phyloP scores from a whole-genome alignment of 2,797 vertebrate genomes.

The Cirrhinus molitorella region DNA sequence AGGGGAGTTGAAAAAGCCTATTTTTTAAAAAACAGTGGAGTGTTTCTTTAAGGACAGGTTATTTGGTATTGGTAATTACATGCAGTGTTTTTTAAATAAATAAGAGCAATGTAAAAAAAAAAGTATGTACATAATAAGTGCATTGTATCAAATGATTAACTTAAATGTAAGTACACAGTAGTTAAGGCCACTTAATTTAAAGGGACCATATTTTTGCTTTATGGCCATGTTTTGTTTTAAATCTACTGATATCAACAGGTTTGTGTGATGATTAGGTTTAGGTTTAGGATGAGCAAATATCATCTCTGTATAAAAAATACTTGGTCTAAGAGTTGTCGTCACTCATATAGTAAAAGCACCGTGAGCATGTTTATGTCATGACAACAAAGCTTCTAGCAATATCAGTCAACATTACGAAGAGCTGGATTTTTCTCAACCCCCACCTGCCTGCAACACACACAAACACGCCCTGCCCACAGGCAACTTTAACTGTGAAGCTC shows the following conservation, averaged over 20 bases:
- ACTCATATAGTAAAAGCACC: not conserved
- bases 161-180: too few relatives aligned
- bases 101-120: too few relatives aligned
- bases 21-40: too few relatives aligned
- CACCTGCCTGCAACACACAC: constrained; percentile 1
- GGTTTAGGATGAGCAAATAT: not conserved
- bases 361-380: not conserved
- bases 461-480: constrained; percentile 48
- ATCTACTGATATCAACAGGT: not conserved
- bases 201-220: not conserved
- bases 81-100: too few relatives aligned
- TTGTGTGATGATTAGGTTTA: not conserved
- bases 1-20: too few relatives aligned
- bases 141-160: too few relatives aligned
- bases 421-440: constrained; percentile 32
- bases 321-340: not conserved
- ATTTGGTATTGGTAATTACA: too few relatives aligned
- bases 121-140: too few relatives aligned
- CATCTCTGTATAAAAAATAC: not conserved
- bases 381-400: constrained; percentile 21
- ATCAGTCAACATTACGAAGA: constrained; percentile 18
- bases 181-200: too few relatives aligned
- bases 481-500: constrained; percentile 43
- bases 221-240: not conserved
- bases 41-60: too few relatives aligned